These are phyloP conservation scores for Ivindomyrus marchei DNA, from an alignment of 2,113 vertebrate species.

Conservation along the genomic window DNA sequence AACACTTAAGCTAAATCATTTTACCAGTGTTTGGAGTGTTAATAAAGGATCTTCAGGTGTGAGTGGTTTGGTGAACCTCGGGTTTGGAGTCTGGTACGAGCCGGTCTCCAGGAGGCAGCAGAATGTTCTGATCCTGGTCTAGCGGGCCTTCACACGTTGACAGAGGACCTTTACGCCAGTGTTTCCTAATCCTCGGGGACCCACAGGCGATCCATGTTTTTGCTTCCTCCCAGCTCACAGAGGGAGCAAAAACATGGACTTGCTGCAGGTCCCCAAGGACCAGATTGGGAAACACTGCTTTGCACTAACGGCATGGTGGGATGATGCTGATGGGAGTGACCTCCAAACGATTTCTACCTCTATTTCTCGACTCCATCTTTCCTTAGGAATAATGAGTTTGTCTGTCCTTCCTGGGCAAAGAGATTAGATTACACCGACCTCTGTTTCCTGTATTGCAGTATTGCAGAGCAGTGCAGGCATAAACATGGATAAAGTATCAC, in stretches of 20 bases:
- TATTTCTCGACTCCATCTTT: neutral
- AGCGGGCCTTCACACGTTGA: neutral
- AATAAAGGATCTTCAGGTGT: neutral
- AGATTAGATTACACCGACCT: neutral
- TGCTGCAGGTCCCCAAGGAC: neutral
- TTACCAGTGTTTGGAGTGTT: neutral
- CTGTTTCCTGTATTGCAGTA: neutral
- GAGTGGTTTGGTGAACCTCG: neutral
- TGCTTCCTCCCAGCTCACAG: neutral
- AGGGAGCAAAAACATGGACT: neutral
- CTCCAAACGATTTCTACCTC: neutral
- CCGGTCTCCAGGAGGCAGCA: neutral
- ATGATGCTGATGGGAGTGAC: neutral
- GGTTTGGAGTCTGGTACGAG: neutral
- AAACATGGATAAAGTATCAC: neutral
- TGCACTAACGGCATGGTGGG: neutral
- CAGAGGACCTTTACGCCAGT: neutral
- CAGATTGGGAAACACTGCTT: neutral
- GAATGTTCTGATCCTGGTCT: neutral
- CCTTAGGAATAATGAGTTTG: neutral
- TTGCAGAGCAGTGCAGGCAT: neutral
- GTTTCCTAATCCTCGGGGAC: neutral
- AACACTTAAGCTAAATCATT: neutral
- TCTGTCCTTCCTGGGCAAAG: slow-evolving; percentile 15
- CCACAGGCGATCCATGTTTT: neutral